Conservation (phyloP, 2,113 vertebrate genomes). For the Xiphias gladius region DNA sequence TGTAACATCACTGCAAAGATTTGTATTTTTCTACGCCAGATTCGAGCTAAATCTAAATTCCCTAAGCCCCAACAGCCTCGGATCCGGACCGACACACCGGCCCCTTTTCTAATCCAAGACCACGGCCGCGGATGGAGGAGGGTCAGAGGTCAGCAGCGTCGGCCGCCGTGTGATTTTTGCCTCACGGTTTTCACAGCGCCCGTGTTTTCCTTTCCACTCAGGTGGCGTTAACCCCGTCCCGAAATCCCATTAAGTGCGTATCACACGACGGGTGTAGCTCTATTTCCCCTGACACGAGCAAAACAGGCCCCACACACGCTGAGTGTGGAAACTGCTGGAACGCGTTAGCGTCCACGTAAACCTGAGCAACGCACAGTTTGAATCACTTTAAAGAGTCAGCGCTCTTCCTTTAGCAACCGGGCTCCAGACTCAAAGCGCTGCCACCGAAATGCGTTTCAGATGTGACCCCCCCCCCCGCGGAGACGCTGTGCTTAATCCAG, state of each 20-base stretch:
- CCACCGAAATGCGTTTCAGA: slow-evolving; percentile 47
- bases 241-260: slow-evolving; percentile 26
- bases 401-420: neutral
- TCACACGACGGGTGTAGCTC: slow-evolving; percentile 15
- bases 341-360: slow-evolving; percentile 12
- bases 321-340: slow-evolving; percentile 15
- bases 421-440: neutral
- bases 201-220: slow-evolving; percentile 23
- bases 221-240: slow-evolving; percentile 1
- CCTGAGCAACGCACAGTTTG: slow-evolving; percentile 1
- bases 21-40: neutral
- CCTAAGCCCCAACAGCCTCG: neutral
- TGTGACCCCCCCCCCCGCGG: slow-evolving; percentile 13
- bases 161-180: neutral
- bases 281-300: slow-evolving; percentile 14
- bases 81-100: neutral
- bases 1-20: neutral
- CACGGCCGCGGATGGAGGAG: neutral
- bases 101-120: neutral
- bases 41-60: neutral
- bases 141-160: slow-evolving; percentile 24
- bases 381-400: neutral
- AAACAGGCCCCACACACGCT: slow-evolving; percentile 19
- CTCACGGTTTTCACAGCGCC: neutral
- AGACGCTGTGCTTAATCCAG: neutral